Conservation (phyloP, 2,888 invertebrate species). For the Horisme vitalbata region DNA sequence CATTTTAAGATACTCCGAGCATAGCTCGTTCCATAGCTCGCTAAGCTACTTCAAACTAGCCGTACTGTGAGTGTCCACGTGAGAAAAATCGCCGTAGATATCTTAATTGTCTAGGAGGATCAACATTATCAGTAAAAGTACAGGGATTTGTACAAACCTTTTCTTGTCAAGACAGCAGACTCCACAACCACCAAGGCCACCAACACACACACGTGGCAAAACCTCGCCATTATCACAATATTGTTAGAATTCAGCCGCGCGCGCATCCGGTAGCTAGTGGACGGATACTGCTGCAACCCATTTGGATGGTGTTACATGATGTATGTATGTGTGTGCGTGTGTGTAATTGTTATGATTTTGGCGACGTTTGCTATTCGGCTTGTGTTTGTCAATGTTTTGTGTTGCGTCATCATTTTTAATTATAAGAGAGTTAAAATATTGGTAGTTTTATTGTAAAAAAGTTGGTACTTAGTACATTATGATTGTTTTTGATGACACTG, state of each 20-base stretch:
- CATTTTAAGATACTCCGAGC: too few relatives aligned
- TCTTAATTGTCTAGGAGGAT: too few relatives aligned
- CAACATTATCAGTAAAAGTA: too few relatives aligned
- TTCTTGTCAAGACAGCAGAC: conserved; percentile 33
- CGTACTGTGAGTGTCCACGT: too few relatives aligned
- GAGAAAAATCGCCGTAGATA: too few relatives aligned
- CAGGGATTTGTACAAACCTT: conserved; percentile 36
- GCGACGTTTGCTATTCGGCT: conserved; percentile 41
- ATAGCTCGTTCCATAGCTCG: too few relatives aligned
- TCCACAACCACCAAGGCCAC: conserved; percentile 34
- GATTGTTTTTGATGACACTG: too few relatives aligned
- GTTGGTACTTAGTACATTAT: too few relatives aligned
- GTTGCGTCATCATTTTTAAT: not conserved
- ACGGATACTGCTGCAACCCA: conserved; percentile 34
- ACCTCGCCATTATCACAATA: conserved; percentile 22
- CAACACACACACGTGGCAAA: conserved; percentile 33
- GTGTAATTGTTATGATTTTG: conserved; percentile 55
- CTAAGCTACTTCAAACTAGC: too few relatives aligned
- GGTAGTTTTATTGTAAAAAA: too few relatives aligned
- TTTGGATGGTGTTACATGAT: too few relatives aligned
- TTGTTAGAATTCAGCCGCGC: not conserved
- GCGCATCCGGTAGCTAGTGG: conserved; percentile 30
- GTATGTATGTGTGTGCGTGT: conserved; percentile 3
- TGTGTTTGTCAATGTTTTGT: conserved; percentile 51
- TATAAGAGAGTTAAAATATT: too few relatives aligned